phyloP scores from a whole-genome alignment of 2,888 invertebrate genomes.

The Sarcophaga caerulescens region DNA sequence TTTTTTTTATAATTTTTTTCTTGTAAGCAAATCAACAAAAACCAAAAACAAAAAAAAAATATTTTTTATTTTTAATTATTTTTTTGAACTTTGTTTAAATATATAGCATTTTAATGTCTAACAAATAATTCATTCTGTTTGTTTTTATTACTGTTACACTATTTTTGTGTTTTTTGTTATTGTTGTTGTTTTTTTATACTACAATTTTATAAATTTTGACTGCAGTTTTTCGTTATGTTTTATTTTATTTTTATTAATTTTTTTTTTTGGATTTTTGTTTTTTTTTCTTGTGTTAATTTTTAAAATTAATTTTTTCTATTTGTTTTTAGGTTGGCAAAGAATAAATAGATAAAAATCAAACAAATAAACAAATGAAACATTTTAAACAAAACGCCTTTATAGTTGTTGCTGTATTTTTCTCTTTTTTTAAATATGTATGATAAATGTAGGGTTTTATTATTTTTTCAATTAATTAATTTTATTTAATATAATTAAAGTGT shows the following conservation, averaged over 20 bases:
- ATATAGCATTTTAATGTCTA: constrained; percentile 55
- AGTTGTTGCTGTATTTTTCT: background rate
- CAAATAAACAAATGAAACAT: background rate
- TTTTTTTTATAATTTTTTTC: background rate
- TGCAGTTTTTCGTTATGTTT: constrained; percentile 53
- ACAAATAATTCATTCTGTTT: constrained; percentile 51
- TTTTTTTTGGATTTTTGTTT: background rate
- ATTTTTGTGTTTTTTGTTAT: constrained; percentile 25
- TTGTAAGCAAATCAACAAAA: constrained; percentile 55
- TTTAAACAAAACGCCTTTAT: constrained; percentile 27
- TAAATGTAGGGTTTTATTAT: constrained; percentile 50
- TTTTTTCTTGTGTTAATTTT: background rate
- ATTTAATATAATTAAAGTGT: constrained; percentile 67
- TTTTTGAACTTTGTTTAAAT: constrained; percentile 39
- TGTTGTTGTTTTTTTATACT: constrained; percentile 48
- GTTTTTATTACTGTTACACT: constrained; percentile 36
- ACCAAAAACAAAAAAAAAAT: constrained; percentile 45
- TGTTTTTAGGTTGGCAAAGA: background rate
- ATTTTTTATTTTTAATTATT: constrained; percentile 27
- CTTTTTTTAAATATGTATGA: constrained; percentile 45
- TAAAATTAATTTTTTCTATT: background rate
- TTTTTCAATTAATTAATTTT: constrained; percentile 65
- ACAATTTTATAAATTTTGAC: constrained; percentile 50
- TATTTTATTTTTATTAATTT: too few species aligned
- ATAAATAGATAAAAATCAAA: background rate